These are phyloP conservation scores for Sycophaga agraensis DNA, from an alignment of 1,140 invertebrate species.

Conservation along the genomic window DNA sequence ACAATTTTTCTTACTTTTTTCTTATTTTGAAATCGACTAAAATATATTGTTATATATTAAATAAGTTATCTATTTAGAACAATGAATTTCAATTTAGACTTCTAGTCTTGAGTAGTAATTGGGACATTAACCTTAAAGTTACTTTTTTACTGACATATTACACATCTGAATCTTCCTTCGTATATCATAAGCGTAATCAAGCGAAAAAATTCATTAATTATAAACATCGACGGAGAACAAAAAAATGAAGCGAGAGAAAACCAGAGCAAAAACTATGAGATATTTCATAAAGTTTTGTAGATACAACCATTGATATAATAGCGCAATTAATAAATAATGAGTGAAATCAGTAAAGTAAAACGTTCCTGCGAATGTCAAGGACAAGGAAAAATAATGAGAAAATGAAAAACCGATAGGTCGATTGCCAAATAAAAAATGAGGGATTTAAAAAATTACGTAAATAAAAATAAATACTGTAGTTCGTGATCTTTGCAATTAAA, in stretches of 20 bases:
- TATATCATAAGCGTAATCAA: constrained; percentile 14
- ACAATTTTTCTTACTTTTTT: no score
- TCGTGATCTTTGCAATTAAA: constrained; percentile 17
- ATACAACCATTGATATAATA: constrained; percentile 6
- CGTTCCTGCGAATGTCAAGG: constrained; percentile 10
- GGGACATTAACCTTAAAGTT: no score
- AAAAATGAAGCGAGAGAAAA: constrained; percentile 2
- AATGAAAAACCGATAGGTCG: not conserved
- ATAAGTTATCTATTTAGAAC: no score
- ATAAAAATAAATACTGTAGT: constrained; percentile 12
- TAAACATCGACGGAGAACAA: constrained; percentile 6
- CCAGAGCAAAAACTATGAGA: constrained; percentile 13
- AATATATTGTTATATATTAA: no score
- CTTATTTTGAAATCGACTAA: no score
- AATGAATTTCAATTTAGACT: no score
- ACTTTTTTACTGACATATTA: constrained; percentile 31
- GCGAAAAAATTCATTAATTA: constrained; percentile 11
- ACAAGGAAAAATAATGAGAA: not conserved
- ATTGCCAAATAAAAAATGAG: constrained; percentile 23
- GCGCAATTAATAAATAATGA: constrained; percentile 1
- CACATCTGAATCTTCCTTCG: constrained; percentile 21
- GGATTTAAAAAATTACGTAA: constrained; percentile 11
- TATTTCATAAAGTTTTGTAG: constrained; percentile 26
- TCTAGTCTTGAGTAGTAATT: no score
- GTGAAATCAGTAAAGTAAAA: not conserved